Conservation (phyloP, 2,113 vertebrate genomes). For the Lophius piscatorius region DNA sequence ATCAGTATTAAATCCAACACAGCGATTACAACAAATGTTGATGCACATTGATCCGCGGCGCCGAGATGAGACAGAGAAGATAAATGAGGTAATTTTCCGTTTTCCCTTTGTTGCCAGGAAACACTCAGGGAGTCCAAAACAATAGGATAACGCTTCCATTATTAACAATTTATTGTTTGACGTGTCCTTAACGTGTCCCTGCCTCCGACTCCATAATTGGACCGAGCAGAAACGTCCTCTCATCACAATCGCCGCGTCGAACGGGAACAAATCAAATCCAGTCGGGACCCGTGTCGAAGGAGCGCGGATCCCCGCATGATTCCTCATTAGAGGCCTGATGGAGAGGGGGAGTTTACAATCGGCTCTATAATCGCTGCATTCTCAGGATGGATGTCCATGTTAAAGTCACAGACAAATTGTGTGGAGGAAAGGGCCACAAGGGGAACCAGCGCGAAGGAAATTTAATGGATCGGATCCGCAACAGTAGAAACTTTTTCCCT, state of each 20-base stretch:
- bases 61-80: constrained; percentile 21
- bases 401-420: neutral
- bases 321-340: constrained; percentile 23
- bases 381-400: constrained; percentile 3
- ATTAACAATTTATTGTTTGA: constrained; percentile 27
- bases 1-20: constrained; percentile 1
- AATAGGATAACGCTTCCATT: constrained; percentile 14
- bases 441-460: neutral
- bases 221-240: constrained; percentile 14
- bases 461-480: no score
- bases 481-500: neutral
- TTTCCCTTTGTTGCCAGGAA: constrained; percentile 5
- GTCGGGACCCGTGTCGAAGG: neutral
- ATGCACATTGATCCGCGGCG: neutral
- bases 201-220: constrained; percentile 4
- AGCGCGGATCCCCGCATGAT: neutral
- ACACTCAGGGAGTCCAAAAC: neutral
- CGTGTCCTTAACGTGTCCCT: constrained; percentile 33
- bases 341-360: constrained; percentile 1
- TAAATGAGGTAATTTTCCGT: constrained; percentile 31
- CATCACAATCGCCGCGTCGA: neutral
- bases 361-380: neutral
- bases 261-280: neutral
- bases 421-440: neutral
- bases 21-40: neutral